Evolutionary conservation across 2,797 vertebrate genomes (phyloP).

Genomic region (Paguma larvata): DNA sequence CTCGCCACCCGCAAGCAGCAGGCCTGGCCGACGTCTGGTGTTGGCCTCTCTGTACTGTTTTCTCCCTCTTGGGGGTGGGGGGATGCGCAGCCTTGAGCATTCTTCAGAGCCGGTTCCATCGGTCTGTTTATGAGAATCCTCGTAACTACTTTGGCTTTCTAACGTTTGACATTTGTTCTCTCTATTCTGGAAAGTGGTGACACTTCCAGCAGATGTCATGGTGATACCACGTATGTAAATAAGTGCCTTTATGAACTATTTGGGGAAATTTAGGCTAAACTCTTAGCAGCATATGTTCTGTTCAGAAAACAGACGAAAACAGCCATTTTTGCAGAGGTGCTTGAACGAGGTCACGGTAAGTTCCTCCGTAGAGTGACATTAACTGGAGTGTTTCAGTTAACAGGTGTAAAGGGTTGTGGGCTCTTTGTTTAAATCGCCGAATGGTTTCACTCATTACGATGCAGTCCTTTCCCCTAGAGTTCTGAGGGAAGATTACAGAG

Average conservation of each 20-base stretch:
- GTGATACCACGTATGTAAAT: neutral
- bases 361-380: neutral
- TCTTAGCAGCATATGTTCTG: neutral
- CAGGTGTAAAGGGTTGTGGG: neutral
- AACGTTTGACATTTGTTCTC: neutral
- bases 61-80: neutral
- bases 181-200: neutral
- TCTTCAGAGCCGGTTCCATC: neutral
- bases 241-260: neutral
- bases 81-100: neutral
- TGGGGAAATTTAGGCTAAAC: neutral
- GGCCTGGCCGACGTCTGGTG: accelerated
- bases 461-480: neutral
- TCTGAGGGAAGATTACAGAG: neutral
- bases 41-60: neutral
- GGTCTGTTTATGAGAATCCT: neutral
- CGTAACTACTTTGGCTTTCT: neutral
- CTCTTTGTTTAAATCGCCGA: neutral
- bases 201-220: neutral
- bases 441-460: neutral
- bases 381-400: neutral
- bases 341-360: neutral
- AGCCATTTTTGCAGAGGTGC: neutral
- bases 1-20: neutral
- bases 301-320: neutral